Evolutionary conservation across 2,797 vertebrate species (phyloP).

Genomic region (Scyliorhinus canicula): DNA sequence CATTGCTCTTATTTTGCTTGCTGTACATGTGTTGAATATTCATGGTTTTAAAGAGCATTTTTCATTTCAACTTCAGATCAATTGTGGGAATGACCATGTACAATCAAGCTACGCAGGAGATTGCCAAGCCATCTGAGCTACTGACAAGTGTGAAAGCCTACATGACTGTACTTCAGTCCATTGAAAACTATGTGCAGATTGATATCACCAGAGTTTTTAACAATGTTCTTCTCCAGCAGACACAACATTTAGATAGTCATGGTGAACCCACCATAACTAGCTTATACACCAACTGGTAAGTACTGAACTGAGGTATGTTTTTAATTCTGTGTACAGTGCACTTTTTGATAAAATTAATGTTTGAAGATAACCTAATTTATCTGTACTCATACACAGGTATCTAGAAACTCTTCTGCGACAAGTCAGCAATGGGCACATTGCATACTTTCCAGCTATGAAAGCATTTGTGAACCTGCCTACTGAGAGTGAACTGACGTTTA

Average conservation of each 20-base stretch:
- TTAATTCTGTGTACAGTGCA: background rate
- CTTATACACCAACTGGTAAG: conserved; percentile 95
- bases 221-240: conserved; percentile 97
- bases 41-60: background rate
- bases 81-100: conserved; percentile 99
- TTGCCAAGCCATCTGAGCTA: conserved; percentile 95
- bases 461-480: conserved; percentile 97
- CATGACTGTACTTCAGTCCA: conserved; percentile 97
- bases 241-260: conserved; percentile 96
- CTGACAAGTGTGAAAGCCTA: conserved; percentile 93
- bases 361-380: background rate
- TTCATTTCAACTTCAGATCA: conserved; percentile 57
- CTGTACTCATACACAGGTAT: conserved; percentile 67
- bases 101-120: conserved; percentile 97
- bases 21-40: background rate
- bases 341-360: background rate
- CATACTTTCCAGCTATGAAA: conserved; percentile 98
- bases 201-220: conserved; percentile 98
- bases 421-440: conserved; percentile 97
- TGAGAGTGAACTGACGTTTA: conserved; percentile 95
- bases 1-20: background rate
- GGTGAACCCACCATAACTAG: conserved; percentile 98
- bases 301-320: conserved; percentile 9
- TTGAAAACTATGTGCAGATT: conserved; percentile 98
- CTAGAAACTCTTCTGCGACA: conserved; percentile 94